Evolutionary conservation across 30 jellyfish, hydroid and myxozoan species (phyloP), one percentile per base, ranked within the genome.

Genomic region (Hydractinia echinata): DNA sequence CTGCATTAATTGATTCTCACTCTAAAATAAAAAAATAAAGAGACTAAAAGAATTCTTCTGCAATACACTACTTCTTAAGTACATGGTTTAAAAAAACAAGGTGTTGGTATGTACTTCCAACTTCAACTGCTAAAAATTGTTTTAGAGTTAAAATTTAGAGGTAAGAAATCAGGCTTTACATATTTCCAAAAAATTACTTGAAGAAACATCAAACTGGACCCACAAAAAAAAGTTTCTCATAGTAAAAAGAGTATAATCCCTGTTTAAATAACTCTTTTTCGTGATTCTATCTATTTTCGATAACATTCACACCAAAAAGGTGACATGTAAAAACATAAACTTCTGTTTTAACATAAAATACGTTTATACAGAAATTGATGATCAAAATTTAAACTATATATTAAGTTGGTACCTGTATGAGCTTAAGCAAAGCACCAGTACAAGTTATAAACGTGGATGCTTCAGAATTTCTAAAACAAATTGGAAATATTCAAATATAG

Each of bases 401-500:
- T 30, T 30, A 30, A 0, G 1, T 30, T 2, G 44, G 44, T 55
- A 84, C 94, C 92, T 84, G 99, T 83, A 93, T 87, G 76, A 93
- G 78, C 79, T 87, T 93, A 54, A 93, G 70, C 53, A 93, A 51
- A 18, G 99, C 99, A 39, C 87, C 94, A 20, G 95, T 93, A 85
- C 93, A 85, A n/a, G 90, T 88, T 49, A 93, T 85, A 73, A 93
- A 93, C 76, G 60, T 93, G 5, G 84, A 73, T 18, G 84, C 95
- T 61, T 93, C 96, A 51, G 88, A 73, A 80, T 88, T 81, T 21
- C 94, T 84, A 66, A 21, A 78, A 72, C 49, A 51, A 20, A 82
- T 10, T 6, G 30, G 30, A 5, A 10, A 62, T 62, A 7, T 62
- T 50, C 16, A 62, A 62, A n/a, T n/a, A n/a, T n/a, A n/a, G n/a